Conservation (phyloP, 2,888 invertebrate species). For the Timandra comae region DNA sequence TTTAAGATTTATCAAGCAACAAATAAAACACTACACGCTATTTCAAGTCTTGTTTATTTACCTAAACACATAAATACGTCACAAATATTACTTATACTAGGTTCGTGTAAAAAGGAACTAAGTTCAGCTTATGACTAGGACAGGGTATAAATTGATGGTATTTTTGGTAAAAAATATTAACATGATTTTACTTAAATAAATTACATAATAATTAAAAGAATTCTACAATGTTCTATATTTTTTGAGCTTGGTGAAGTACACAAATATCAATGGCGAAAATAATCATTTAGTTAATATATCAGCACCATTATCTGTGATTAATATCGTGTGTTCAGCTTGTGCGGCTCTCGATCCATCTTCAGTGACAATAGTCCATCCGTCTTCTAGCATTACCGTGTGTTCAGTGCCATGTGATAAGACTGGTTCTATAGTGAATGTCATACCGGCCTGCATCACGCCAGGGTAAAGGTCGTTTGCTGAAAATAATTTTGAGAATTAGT, state of each 20-base stretch:
- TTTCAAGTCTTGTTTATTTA: constrained; percentile 35
- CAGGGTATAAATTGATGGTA: too few species aligned
- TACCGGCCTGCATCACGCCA: constrained; percentile 88
- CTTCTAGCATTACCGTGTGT: constrained; percentile 83
- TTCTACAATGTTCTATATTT: too few species aligned
- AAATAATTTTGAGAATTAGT: background rate
- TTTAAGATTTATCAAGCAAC: constrained; percentile 58
- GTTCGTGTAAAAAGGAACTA: too few species aligned
- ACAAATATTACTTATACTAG: background rate
- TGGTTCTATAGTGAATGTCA: constrained; percentile 97
- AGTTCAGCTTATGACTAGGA: too few species aligned
- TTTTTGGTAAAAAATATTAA: too few species aligned
- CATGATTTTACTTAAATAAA: too few species aligned
- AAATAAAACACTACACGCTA: constrained; percentile 65
- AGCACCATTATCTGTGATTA: constrained; percentile 85
- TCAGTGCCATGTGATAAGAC: constrained; percentile 85
- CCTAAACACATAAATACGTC: constrained; percentile 1
- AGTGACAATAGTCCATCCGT: constrained; percentile 95
- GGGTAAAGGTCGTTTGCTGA: constrained; percentile 78
- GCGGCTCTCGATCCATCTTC: constrained; percentile 88
- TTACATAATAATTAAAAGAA: too few species aligned
- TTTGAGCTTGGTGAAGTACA: too few species aligned
- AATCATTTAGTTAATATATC: constrained; percentile 94
- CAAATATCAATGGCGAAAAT: too few species aligned
- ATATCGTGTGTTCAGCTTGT: constrained; percentile 94